Conservation (phyloP, 2,113 vertebrate genomes). For the Bagarius yarrelli region DNA sequence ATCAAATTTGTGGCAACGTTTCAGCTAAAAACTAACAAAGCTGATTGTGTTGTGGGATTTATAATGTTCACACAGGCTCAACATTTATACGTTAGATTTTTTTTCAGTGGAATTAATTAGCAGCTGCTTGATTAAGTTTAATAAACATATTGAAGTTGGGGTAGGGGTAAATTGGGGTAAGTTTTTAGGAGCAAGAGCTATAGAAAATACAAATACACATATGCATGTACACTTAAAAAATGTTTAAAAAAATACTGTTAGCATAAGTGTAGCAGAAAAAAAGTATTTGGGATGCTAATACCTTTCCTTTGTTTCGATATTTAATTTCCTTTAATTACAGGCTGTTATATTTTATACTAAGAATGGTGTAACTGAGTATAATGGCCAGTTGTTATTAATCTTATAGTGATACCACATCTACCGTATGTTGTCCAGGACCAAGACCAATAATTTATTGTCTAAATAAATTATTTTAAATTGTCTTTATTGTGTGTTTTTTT, state of each 20-base stretch:
- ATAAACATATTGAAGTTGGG: conserved; percentile 24
- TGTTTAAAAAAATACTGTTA: too few relatives aligned
- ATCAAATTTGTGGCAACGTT: neutral
- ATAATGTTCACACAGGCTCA: conserved; percentile 7
- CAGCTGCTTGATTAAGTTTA: conserved; percentile 1
- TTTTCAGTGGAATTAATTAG: neutral
- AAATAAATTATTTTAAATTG: too few relatives aligned
- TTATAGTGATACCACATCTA: too few relatives aligned
- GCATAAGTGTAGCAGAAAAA: too few relatives aligned
- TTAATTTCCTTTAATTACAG: neutral
- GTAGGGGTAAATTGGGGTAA: neutral
- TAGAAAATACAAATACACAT: neutral
- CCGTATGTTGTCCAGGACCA: too few relatives aligned
- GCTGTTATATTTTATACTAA: too few relatives aligned
- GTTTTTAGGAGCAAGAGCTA: neutral
- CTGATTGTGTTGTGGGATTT: conserved; percentile 19
- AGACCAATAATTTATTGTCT: too few relatives aligned
- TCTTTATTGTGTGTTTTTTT: too few relatives aligned
- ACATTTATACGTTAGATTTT: neutral
- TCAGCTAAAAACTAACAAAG: neutral
- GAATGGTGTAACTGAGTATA: too few relatives aligned
- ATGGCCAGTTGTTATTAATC: too few relatives aligned
- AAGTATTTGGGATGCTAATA: neutral
- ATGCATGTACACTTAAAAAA: too few relatives aligned
- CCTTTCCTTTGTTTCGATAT: neutral